phyloP scores from a whole-genome alignment of 2,797 vertebrate species.

The Sciurus vulgaris region DNA sequence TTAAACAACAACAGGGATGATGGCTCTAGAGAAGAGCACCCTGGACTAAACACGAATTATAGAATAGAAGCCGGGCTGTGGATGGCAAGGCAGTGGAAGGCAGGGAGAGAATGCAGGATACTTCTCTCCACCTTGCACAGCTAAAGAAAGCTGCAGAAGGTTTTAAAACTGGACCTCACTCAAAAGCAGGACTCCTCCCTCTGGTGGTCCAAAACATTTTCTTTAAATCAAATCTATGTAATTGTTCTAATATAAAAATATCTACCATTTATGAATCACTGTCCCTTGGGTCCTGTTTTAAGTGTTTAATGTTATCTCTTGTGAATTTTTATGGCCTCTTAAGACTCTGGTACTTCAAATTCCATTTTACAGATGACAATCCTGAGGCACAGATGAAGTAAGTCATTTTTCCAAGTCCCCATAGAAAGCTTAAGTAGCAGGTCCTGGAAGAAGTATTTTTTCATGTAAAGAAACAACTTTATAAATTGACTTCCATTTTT shows the following conservation, averaged over 20 bases:
- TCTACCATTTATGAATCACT: conserved; percentile 27
- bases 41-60: conserved; percentile 10
- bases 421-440: background rate
- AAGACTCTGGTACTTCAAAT: conserved; percentile 9
- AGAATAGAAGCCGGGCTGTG: background rate
- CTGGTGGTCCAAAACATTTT: conserved; percentile 11
- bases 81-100: background rate
- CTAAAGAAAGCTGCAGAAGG: background rate
- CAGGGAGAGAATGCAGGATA: background rate
- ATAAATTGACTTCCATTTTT: background rate
- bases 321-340: background rate
- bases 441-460: background rate
- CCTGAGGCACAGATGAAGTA: background rate
- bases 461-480: background rate
- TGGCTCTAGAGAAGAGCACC: background rate
- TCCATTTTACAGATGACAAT: background rate
- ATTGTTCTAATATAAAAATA: conserved; percentile 56
- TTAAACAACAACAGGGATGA: background rate
- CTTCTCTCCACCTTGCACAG: background rate
- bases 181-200: background rate
- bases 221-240: conserved; percentile 49
- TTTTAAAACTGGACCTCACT: background rate
- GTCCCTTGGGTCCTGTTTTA: background rate
- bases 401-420: background rate
- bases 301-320: conserved; percentile 13